Evolutionary conservation across 2,888 invertebrate species (phyloP).

Genomic region (Thecophora atra): DNA sequence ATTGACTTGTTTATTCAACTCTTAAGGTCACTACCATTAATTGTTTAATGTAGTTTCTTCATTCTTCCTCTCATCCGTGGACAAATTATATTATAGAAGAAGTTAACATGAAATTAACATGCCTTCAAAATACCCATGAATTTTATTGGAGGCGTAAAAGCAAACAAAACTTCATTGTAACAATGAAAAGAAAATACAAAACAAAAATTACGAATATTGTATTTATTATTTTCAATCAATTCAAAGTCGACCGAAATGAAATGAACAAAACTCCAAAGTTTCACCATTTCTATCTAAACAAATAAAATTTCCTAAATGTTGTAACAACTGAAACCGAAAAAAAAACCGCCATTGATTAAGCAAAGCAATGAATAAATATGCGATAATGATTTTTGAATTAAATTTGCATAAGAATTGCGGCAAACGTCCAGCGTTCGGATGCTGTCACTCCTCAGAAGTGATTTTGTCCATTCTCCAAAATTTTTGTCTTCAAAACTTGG

Average conservation of each 20-base stretch:
- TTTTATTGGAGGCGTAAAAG: no score
- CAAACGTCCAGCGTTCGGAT: background rate
- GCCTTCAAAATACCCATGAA: background rate
- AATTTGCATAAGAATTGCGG: background rate
- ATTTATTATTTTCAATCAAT: background rate
- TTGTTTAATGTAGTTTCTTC: background rate
- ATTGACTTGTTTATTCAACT: background rate
- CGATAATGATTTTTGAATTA: background rate
- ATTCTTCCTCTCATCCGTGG: background rate
- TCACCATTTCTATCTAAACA: no score
- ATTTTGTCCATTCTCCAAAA: background rate
- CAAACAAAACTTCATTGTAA: background rate
- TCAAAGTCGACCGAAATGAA: background rate
- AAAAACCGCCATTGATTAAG: background rate
- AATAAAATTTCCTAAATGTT: no score
- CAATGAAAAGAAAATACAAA: background rate
- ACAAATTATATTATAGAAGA: background rate
- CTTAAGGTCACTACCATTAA: background rate
- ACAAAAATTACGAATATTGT: background rate
- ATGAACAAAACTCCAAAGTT: background rate
- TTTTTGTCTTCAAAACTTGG: background rate
- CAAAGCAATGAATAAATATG: background rate
- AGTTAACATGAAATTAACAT: no score
- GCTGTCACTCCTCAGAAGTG: background rate
- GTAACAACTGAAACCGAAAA: background rate